Evolutionary conservation across 2,888 invertebrate genomes (phyloP).

Genomic region (Drosophila aldrichi): DNA sequence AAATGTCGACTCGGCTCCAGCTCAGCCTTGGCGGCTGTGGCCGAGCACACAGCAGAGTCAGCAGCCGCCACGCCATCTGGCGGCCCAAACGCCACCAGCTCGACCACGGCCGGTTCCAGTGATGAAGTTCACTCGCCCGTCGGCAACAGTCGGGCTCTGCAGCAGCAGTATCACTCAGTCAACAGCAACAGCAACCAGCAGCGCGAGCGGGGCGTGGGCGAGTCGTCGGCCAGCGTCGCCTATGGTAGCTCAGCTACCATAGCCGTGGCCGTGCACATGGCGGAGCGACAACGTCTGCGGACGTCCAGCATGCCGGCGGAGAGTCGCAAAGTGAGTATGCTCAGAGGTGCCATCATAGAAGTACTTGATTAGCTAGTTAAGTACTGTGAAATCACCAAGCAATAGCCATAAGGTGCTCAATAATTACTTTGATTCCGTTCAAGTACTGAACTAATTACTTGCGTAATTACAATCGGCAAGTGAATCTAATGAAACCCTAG

Average conservation of each 20-base stretch:
- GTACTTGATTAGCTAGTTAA: too few species aligned
- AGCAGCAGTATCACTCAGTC: constrained; percentile 14
- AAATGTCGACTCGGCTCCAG: constrained; percentile 48
- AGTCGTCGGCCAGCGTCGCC: constrained; percentile 36
- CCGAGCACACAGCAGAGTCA: constrained; percentile 66
- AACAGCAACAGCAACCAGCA: constrained; percentile 14
- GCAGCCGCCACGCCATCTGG: constrained; percentile 28
- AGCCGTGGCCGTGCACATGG: constrained; percentile 58
- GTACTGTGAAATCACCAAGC: too few species aligned
- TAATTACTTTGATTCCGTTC: neutral
- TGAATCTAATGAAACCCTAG: too few species aligned
- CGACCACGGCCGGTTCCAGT: constrained; percentile 46
- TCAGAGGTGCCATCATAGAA: too few species aligned
- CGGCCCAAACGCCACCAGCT: constrained; percentile 52
- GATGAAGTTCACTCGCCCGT: constrained; percentile 18
- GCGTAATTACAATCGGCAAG: too few species aligned
- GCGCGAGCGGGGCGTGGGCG: constrained; percentile 54
- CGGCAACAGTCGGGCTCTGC: neutral
- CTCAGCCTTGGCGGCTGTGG: constrained; percentile 54
- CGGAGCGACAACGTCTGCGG: constrained; percentile 82
- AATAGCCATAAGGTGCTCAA: too few species aligned
- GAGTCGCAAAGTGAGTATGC: constrained; percentile 82
- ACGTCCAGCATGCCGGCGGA: constrained; percentile 85
- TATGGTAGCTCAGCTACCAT: constrained; percentile 74
- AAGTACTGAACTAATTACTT: neutral